Conservation (phyloP, 2,113 vertebrate species). For the Grallaria varia region DNA sequence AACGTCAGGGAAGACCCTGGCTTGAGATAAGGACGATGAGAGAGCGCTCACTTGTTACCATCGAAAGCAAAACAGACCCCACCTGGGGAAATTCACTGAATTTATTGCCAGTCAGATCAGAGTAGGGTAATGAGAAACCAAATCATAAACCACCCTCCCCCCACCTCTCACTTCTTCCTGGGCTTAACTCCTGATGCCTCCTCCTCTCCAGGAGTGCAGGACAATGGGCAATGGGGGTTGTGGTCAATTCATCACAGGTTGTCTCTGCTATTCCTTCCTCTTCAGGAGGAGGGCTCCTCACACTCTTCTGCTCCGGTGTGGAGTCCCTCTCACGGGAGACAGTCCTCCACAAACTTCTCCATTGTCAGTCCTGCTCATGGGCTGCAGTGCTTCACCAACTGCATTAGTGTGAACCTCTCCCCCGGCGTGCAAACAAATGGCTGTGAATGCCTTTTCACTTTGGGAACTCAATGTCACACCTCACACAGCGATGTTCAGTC, state of each 20-base stretch:
- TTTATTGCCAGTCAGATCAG: background rate
- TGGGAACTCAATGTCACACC: background rate
- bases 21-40: background rate
- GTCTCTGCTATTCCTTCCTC: background rate
- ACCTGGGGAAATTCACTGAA: background rate
- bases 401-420: background rate
- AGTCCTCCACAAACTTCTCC: background rate
- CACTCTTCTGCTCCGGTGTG: background rate
- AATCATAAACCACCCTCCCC: background rate
- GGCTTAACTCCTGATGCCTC: background rate
- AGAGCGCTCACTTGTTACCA: background rate
- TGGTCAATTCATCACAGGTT: background rate
- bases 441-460: background rate
- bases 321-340: background rate
- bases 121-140: background rate
- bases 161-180: background rate
- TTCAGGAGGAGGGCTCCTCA: background rate
- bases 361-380: background rate
- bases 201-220: background rate
- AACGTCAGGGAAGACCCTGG: background rate
- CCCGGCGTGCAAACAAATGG: background rate
- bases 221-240: background rate
- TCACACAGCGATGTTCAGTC: background rate
- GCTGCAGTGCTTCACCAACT: background rate
- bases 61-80: background rate